A percentile compares a stretch with the other conserved stretches of the same genome.
Evolutionary conservation across 2,113 vertebrate genomes (phyloP).

Genomic region (Trogon melanurus): DNA sequence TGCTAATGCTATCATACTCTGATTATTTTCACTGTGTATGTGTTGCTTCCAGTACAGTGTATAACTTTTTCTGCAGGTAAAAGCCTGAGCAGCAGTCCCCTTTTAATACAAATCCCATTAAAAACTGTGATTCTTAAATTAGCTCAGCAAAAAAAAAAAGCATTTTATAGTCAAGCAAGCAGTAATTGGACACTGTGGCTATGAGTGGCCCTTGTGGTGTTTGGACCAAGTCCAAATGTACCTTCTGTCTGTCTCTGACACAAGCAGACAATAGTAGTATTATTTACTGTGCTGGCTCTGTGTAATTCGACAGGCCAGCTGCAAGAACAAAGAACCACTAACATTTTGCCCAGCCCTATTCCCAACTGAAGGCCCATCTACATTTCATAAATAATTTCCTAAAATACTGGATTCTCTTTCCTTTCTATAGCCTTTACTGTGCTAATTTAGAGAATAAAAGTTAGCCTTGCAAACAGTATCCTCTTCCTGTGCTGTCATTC

Average conservation of each 20-base stretch:
- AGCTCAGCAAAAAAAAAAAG: constrained; percentile 71
- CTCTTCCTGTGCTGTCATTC: constrained; percentile 26
- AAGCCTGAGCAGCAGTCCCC: constrained; percentile 17
- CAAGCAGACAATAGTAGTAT: constrained; percentile 83
- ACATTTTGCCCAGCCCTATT: constrained; percentile 77
- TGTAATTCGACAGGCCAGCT: constrained; percentile 84
- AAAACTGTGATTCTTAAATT: constrained; percentile 81
- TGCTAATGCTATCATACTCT: constrained; percentile 30
- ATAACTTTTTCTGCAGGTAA: constrained; percentile 56
- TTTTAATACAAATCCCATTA: constrained; percentile 72
- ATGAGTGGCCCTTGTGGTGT: constrained; percentile 82
- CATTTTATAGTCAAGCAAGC: constrained; percentile 81
- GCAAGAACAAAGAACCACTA: constrained; percentile 80
- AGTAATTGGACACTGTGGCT: constrained; percentile 86
- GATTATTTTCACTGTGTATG: constrained; percentile 8
- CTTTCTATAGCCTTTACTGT: constrained; percentile 26
- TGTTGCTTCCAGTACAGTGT: constrained; percentile 35
- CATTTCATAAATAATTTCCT: constrained; percentile 79
- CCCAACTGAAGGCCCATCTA: constrained; percentile 69
- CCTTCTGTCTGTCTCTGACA: constrained; percentile 87
- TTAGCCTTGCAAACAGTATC: constrained; percentile 21
- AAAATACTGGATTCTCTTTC: constrained; percentile 58
- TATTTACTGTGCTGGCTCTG: constrained; percentile 81
- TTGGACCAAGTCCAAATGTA: constrained; percentile 82
- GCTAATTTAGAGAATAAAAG: constrained; percentile 55